A percentile compares a stretch with the other conserved stretches of the same genome.
Conservation (phyloP, 64 coral and sea anemone genomes). For the Catalaphyllia jardinei region DNA sequence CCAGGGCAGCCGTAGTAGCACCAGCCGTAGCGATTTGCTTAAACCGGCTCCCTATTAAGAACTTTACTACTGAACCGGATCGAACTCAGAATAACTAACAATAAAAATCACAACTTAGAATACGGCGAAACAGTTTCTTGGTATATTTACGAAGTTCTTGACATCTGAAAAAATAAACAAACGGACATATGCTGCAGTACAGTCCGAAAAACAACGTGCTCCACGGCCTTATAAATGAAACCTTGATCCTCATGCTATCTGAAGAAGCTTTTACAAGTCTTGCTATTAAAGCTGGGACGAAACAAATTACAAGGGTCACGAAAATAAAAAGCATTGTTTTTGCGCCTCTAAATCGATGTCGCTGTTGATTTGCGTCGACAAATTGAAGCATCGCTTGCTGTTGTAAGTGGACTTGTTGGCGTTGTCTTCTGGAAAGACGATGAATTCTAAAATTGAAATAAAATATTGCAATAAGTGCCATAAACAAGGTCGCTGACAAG, state of each 20-base stretch:
- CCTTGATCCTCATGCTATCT: not conserved
- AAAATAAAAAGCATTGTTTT: slow-evolving; percentile 5
- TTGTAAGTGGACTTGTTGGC: not conserved
- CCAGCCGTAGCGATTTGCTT: too few relatives aligned
- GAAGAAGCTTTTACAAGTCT: not conserved
- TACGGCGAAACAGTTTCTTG: not conserved
- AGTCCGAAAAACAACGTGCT: not conserved
- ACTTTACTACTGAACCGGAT: too few relatives aligned
- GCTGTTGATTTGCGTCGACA: not conserved
- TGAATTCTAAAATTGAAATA: not conserved
- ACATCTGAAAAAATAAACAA: slow-evolving; percentile 28
- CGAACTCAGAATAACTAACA: not conserved
- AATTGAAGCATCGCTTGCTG: not conserved
- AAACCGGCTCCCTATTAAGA: too few relatives aligned
- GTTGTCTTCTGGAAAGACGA: not conserved
- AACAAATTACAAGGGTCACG: not conserved
- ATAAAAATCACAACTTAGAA: not conserved
- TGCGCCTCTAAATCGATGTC: slow-evolving; percentile 12
- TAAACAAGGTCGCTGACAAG: not conserved
- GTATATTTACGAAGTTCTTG: slow-evolving; percentile 10
- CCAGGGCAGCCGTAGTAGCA: too few relatives aligned
- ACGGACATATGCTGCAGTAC: not conserved
- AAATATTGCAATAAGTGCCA: not conserved
- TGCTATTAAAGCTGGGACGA: not conserved
- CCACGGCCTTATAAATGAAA: not conserved